Evolutionary conservation across 2,888 invertebrate species (phyloP).

Genomic region (Leptinotarsa rubiginosa): DNA sequence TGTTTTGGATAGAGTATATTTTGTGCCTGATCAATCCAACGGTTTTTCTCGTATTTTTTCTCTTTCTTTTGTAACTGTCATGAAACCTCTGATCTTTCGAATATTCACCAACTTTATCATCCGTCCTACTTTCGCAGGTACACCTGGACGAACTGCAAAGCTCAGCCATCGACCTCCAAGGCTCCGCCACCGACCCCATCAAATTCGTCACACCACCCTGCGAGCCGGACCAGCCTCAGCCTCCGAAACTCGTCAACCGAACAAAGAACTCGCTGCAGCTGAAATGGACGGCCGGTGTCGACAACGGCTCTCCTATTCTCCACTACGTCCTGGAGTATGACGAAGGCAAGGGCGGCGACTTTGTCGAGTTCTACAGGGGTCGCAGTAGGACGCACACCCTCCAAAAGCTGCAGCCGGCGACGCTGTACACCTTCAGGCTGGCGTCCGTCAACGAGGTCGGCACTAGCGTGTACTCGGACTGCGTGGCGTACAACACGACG

Average conservation of each 20-base stretch:
- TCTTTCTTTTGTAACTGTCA: too few species aligned
- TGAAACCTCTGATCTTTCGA: background rate
- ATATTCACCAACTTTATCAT: background rate
- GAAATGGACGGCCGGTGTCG: constrained; percentile 78
- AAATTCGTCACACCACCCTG: constrained; percentile 85
- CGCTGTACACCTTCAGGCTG: constrained; percentile 84
- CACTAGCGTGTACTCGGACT: constrained; percentile 78
- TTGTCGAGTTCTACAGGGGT: constrained; percentile 75
- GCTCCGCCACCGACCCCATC: constrained; percentile 81
- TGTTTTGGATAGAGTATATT: too few species aligned
- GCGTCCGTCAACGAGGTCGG: constrained; percentile 87
- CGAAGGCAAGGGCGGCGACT: constrained; percentile 76
- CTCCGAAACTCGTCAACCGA: constrained; percentile 79
- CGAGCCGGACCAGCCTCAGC: constrained; percentile 80
- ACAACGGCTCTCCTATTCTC: constrained; percentile 84
- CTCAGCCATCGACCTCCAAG: constrained; percentile 79
- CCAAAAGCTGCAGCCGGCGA: constrained; percentile 81
- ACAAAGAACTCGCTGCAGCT: constrained; percentile 78
- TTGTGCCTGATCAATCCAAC: too few species aligned
- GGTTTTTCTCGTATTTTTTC: too few species aligned
- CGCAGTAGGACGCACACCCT: constrained; percentile 79
- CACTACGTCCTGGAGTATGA: constrained; percentile 85
- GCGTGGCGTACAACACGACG: constrained; percentile 77
- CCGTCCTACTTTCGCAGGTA: constrained; percentile 64
- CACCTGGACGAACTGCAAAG: constrained; percentile 81